Conservation (phyloP, 2,888 invertebrate species). For the Callyntrura guangdongensis region DNA sequence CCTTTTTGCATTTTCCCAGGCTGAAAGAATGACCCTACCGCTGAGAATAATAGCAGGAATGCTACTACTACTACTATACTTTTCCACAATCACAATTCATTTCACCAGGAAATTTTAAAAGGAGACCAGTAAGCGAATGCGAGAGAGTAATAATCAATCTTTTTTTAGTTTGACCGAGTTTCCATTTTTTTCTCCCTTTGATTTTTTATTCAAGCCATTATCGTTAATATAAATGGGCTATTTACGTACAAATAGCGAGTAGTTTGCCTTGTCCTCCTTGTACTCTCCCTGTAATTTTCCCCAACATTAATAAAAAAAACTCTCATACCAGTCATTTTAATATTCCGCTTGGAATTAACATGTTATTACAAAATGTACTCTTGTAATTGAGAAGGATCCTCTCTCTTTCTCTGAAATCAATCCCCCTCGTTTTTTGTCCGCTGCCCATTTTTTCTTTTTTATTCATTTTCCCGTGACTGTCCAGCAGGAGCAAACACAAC, state of each 20-base stretch:
- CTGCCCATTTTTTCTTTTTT: not conserved
- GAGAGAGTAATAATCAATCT: too few species aligned
- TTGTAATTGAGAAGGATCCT: not conserved
- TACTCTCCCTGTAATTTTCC: not conserved
- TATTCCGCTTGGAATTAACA: too few species aligned
- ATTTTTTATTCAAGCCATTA: not conserved
- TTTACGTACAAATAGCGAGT: not conserved
- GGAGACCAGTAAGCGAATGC: too few species aligned
- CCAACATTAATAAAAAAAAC: too few species aligned
- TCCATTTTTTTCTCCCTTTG: not conserved
- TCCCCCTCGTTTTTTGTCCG: not conserved
- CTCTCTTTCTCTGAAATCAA: not conserved
- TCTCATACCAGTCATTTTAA: too few species aligned
- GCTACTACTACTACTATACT: not conserved
- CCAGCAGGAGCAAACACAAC: not conserved
- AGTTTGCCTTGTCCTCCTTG: slow-evolving; percentile 14
- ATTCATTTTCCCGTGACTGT: not conserved
- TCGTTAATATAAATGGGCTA: not conserved
- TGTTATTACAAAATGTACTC: not conserved
- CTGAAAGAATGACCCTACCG: too few species aligned
- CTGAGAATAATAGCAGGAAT: too few species aligned
- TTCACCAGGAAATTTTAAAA: not conserved
- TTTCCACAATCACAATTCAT: not conserved
- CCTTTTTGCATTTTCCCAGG: too few species aligned
- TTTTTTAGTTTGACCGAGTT: too few species aligned